These are phyloP conservation scores for Colius striatus DNA, from an alignment of 2,113 vertebrate genomes.

Conservation along the genomic window DNA sequence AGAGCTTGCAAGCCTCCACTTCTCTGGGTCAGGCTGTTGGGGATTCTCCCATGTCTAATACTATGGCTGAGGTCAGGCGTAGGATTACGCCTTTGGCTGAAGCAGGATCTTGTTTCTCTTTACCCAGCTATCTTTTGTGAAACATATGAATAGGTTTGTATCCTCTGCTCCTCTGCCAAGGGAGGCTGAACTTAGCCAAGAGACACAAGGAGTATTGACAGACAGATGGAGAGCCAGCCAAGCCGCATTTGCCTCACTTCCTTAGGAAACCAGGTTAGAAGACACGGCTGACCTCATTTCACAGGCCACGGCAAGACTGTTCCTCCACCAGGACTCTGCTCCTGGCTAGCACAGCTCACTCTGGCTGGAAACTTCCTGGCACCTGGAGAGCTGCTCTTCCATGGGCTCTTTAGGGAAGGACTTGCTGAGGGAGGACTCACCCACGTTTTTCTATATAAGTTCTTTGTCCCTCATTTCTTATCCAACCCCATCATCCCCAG, in stretches of 20 bases:
- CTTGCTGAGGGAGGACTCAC: neutral
- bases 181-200: conserved; percentile 31
- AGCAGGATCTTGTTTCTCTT: conserved; percentile 14
- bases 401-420: neutral
- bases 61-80: neutral
- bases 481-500: neutral
- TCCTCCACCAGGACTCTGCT: neutral
- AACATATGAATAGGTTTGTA: conserved; percentile 24
- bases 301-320: neutral
- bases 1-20: neutral
- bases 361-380: neutral
- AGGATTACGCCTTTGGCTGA: conserved; percentile 4
- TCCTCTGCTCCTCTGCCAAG: conserved; percentile 40
- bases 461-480: neutral
- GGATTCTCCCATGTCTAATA: neutral
- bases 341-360: neutral
- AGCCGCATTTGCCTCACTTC: conserved; percentile 49
- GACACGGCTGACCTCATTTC: conserved; percentile 13
- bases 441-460: neutral
- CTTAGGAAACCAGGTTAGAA: conserved; percentile 62
- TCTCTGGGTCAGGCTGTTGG: neutral
- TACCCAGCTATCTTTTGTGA: conserved; percentile 8
- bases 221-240: conserved; percentile 3
- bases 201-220: conserved; percentile 47
- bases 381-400: neutral